Base-by-base conservation (phyloP, 1,140 invertebrate genomes). In the Epicauta chinensis region DNA sequence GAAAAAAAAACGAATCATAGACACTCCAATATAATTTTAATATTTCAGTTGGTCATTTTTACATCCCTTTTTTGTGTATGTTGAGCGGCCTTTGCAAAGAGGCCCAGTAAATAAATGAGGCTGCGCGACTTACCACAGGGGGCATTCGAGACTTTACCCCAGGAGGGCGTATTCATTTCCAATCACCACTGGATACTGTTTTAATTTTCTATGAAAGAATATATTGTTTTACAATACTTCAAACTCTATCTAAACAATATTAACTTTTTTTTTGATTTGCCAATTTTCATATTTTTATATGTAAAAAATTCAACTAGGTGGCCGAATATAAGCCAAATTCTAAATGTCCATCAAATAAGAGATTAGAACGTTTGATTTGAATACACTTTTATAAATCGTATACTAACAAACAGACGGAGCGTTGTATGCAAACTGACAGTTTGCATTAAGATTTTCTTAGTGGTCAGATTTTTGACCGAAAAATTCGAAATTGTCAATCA, bases 161-260 rank as follows among this genome's bases (percentile, higher is more conserved):
- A 56, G 65, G 63, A 55, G 66, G 66, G 61, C 65, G 65, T 66
- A 68, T 68, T 68, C 66, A 68, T 68, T 68, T 68, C 64, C 66
- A 68, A 68, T 68, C 66, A 68, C 66, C 66, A 67, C 66, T 68
- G 66, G 66, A 68, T 68, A 67, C 66, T 66, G 60, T 65, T 65
- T 62, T 65, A 65, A 66, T 68, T 66, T 64, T 64, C 60, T 55
- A 61, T 60, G 49, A 62, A 60, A 62, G 64, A 62, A 66, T 68
- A 56, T 62, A 66, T 68, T 66, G 66, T 66, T 68, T 68, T 65
- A 64, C 59, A 64, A 67, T 63, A 67, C 65, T 65, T 38, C 36
- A 30, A 40, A 38, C 46, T 39, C 38, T 23, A 49, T 49, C 46
- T 49, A 49, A 49, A 49, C 23, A 23, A 23, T 23, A 23, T 23